phyloP scores from a whole-genome alignment of 2,113 vertebrate species.

The Halichoeres trimaculatus region DNA sequence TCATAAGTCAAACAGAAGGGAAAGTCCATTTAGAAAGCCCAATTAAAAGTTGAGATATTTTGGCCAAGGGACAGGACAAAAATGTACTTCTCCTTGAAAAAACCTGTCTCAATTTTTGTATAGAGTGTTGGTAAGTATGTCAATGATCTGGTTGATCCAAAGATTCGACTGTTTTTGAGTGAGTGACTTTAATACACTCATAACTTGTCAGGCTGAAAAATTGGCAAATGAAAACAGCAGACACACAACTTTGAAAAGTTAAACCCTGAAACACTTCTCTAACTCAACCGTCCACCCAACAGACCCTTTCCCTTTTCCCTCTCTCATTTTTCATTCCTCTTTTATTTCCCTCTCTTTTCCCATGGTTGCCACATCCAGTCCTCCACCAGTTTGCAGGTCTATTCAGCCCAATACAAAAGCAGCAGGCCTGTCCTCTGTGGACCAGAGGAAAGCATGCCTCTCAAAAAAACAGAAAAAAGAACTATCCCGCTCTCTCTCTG shows the following conservation, averaged over 20 bases:
- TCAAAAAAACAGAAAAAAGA: slow-evolving; percentile 72
- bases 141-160: no score
- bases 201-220: neutral
- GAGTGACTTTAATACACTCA: no score
- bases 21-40: no score
- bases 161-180: no score
- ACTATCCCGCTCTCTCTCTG: slow-evolving; percentile 87
- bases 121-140: no score
- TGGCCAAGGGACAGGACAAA: no score
- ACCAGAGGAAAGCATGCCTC: slow-evolving; percentile 95
- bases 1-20: no score
- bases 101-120: no score
- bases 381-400: slow-evolving; percentile 84
- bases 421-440: slow-evolving; percentile 95
- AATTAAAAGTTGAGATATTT: no score
- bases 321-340: slow-evolving; percentile 79
- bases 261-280: slow-evolving; percentile 71
- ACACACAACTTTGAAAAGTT: slow-evolving; percentile 79
- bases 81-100: no score
- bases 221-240: slow-evolving; percentile 60
- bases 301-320: slow-evolving; percentile 66
- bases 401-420: slow-evolving; percentile 97
- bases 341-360: slow-evolving; percentile 79
- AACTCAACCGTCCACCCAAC: slow-evolving; percentile 85
- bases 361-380: slow-evolving; percentile 78